Evolutionary conservation across 2,797 vertebrate genomes (phyloP).

Genomic region (Sphenopsis melanotis): DNA sequence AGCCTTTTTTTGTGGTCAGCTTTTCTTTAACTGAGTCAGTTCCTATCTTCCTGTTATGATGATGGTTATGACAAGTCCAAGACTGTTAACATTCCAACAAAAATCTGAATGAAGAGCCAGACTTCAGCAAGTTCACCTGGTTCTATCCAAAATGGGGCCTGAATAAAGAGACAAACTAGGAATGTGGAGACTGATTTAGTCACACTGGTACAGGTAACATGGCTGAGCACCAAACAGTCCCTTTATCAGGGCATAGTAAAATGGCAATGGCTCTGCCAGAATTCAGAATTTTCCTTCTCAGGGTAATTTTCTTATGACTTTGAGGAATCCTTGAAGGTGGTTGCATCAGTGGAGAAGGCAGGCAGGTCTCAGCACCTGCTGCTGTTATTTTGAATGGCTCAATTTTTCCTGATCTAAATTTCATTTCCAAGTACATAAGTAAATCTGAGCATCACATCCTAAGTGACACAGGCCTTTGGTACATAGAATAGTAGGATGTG

Average conservation of each 20-base stretch:
- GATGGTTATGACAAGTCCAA: background rate
- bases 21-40: background rate
- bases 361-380: background rate
- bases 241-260: background rate
- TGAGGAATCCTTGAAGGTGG: background rate
- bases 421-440: background rate
- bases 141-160: background rate
- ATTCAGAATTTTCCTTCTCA: background rate
- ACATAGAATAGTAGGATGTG: background rate
- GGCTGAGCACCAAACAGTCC: background rate
- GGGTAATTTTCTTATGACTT: background rate
- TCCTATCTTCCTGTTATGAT: background rate
- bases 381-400: background rate
- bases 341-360: background rate
- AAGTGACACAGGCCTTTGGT: background rate
- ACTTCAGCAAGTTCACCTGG: background rate
- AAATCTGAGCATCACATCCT: background rate
- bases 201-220: accelerated
- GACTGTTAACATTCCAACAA: background rate
- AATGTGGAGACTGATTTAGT: background rate
- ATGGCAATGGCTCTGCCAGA: background rate
- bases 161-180: background rate
- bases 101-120: background rate
- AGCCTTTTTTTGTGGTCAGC: background rate
- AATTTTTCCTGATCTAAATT: background rate